phyloP scores from a whole-genome alignment of 2,113 vertebrate species.

The Gila orcuttii region DNA sequence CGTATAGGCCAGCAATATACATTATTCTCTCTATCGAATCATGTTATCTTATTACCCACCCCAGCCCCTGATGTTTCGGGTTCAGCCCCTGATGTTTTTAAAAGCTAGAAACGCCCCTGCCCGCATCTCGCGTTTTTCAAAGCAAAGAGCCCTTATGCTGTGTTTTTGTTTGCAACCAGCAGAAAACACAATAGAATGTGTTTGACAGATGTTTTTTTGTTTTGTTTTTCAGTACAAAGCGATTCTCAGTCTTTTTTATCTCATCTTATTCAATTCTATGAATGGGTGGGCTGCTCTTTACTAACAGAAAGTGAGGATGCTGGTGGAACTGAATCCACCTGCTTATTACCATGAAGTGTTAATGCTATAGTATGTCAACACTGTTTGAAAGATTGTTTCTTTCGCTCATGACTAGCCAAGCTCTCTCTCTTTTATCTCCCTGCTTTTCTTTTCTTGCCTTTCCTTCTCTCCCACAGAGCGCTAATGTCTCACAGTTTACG shows the following conservation, averaged over 20 bases:
- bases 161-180: background rate
- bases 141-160: too few relatives aligned
- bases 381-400: conserved; percentile 31
- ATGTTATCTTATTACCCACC: too few relatives aligned
- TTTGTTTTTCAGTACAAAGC: background rate
- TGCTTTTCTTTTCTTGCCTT: conserved; percentile 22
- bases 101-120: too few relatives aligned
- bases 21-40: too few relatives aligned
- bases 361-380: background rate
- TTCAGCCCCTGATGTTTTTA: too few relatives aligned
- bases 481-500: conserved; percentile 45
- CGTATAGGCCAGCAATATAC: too few relatives aligned
- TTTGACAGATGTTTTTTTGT: background rate
- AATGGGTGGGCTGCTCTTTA: background rate
- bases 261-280: background rate
- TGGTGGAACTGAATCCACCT: conserved; percentile 31
- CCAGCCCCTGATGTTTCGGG: too few relatives aligned
- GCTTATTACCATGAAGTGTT: conserved; percentile 30
- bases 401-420: conserved; percentile 20
- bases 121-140: too few relatives aligned
- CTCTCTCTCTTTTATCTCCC: conserved; percentile 4
- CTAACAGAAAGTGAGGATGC: background rate
- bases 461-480: conserved; percentile 16
- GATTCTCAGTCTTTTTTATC: conserved; percentile 6
- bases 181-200: background rate